phyloP scores from a whole-genome alignment of 2,113 vertebrate species.

The Buteo buteo region DNA sequence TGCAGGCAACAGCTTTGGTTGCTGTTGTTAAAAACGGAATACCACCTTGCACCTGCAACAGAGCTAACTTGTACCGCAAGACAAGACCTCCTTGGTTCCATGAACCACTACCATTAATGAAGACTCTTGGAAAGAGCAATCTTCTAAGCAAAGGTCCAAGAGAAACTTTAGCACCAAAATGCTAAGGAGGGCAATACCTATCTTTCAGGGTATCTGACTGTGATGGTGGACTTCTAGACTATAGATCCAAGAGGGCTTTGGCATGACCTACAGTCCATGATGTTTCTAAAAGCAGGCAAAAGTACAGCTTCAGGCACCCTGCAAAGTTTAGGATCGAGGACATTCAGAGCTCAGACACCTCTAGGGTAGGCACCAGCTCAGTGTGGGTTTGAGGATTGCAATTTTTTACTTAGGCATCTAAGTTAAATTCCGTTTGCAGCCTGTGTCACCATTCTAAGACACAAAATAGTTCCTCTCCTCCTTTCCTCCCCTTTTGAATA shows the following conservation, averaged over 20 bases:
- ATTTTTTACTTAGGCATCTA: not conserved
- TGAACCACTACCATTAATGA: not conserved
- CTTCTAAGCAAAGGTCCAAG: not conserved
- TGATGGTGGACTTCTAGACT: not conserved
- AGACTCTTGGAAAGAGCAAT: not conserved
- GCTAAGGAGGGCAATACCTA: not conserved
- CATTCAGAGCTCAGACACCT: not conserved
- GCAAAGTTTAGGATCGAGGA: not conserved
- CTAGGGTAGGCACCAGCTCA: not conserved
- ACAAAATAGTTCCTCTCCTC: not conserved
- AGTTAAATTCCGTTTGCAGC: fast-evolving
- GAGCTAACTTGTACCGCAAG: fast-evolving
- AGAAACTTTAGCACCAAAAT: not conserved
- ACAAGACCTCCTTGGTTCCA: not conserved
- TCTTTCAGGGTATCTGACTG: not conserved
- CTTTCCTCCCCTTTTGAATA: not conserved
- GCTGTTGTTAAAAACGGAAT: not conserved
- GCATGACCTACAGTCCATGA: not conserved
- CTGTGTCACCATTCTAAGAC: not conserved
- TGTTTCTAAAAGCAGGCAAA: not conserved
- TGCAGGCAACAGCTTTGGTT: not conserved
- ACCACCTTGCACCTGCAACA: fast-evolving
- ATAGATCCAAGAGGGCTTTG: not conserved
- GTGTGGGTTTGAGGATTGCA: not conserved
- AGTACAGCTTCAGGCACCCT: not conserved